Evolutionary conservation across 2,888 invertebrate species (phyloP), one percentile per base, ranked within the genome.

Genomic region (Lacanobia wlatinum): DNA sequence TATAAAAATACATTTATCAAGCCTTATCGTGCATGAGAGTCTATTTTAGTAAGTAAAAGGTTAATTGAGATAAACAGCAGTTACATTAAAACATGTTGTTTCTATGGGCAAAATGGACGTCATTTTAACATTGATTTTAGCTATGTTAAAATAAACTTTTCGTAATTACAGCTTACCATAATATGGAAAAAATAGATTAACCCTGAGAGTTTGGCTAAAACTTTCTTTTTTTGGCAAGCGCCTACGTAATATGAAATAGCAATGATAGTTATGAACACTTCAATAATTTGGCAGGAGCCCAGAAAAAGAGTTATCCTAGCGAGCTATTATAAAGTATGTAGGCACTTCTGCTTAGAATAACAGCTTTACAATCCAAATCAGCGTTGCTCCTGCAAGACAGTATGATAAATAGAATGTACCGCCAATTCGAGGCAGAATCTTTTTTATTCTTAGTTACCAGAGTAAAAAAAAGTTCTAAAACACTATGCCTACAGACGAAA

Each of bases 31-130:
- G 52, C 52, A 28, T 23, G 28, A n/a, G 18, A 60, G 70, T 60
- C 63, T 68, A 68, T 80, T 76, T 70, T 14, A 23, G 62, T 78
- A 23, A 21, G 62, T 78, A 23, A 43, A 61, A 12, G 14, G 34
- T 52, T 23, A 10, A n/a, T 55, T 74, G 23, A 50, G 65, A 66
- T 70, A 60, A 63, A 34, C 55, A 50, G 18, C 40, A 21, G 40
- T 2, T 59, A 59, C 14, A 10, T n/a, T 38, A 10, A 10, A 18
- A 34, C 18, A 1, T 9, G 34, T 56, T 10, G 34, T 56, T 34
- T 34, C 56, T 34, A 34, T 56, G 56, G 34, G 18, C 9, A n/a
- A 9, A n/a, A 28, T 34, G 16, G 14, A 2, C 46, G 16, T 46
- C 46, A 46, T 46, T 14, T 46, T 46, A 3, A 46, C 21, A 23